phyloP scores from a whole-genome alignment of 2,113 vertebrate genomes.

The Anas platyrhynchos region DNA sequence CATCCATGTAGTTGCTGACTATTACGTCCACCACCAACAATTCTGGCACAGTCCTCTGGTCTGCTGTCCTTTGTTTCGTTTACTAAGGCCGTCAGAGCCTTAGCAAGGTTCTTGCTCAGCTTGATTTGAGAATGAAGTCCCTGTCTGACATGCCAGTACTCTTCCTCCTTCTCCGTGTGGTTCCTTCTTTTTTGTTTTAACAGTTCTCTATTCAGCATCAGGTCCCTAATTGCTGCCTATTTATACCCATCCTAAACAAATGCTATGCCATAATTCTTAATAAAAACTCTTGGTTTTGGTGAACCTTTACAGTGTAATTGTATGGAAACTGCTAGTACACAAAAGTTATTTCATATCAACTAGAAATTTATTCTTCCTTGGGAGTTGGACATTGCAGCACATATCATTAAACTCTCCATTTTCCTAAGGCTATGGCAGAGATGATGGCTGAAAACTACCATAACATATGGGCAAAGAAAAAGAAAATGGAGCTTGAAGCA shows the following conservation, averaged over 20 bases:
- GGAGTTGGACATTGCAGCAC: neutral
- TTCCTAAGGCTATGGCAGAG: conserved; percentile 91
- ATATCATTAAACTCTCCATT: neutral
- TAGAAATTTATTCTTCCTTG: neutral
- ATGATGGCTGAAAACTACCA: conserved; percentile 98
- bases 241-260: neutral
- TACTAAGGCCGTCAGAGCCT: neutral
- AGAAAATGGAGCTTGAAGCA: conserved; percentile 92
- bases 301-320: neutral
- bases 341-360: neutral
- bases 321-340: neutral
- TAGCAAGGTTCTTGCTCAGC: neutral
- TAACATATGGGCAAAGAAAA: conserved; percentile 96
- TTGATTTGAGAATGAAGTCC: neutral
- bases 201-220: neutral
- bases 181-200: neutral
- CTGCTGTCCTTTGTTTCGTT: neutral
- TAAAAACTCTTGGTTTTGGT: neutral
- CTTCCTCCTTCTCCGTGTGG: neutral
- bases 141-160: neutral
- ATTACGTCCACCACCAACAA: neutral
- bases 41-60: neutral
- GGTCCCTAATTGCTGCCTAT: neutral
- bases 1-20: neutral
- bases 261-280: neutral